Evolutionary conservation across 64 coral and sea anemone genomes (phyloP).

Genomic region (Acropora tenuis): DNA sequence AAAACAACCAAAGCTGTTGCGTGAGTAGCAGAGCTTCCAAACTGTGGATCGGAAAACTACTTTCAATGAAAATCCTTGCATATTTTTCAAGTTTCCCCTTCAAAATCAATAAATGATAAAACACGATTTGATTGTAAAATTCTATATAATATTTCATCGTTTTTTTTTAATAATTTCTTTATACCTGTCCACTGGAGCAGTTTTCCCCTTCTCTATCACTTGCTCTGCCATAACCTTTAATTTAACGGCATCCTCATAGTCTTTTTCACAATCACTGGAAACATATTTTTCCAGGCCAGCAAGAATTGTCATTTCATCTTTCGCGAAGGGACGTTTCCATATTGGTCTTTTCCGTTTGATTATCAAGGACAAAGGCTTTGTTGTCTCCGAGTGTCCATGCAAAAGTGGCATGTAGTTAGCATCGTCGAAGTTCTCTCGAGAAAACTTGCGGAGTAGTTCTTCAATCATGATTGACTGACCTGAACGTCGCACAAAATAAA

Average conservation of each 20-base stretch:
- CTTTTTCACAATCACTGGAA: neutral
- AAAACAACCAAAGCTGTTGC: no score
- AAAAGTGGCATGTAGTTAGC: neutral
- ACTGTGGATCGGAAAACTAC: no score
- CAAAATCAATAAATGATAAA: no score
- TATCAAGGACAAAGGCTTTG: neutral
- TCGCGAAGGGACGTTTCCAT: neutral
- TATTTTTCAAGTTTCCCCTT: no score
- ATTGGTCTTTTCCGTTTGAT: neutral
- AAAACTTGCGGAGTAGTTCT: neutral
- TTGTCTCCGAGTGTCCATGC: neutral
- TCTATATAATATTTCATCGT: no score
- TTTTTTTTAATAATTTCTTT: no score
- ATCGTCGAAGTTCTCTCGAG: neutral
- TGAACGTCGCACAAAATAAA: no score
- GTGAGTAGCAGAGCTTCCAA: no score
- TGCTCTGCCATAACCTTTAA: neutral
- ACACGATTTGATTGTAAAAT: no score
- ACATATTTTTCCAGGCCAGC: slow-evolving; percentile 13
- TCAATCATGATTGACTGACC: neutral
- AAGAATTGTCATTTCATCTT: slow-evolving; percentile 4
- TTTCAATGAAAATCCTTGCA: no score
- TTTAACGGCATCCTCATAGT: neutral
- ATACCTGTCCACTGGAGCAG: neutral
- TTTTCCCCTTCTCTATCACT: neutral